Evolutionary conservation across 2,888 invertebrate species (phyloP), one percentile per base, ranked within the genome.

Genomic region (Ryuthela nishihirai): DNA sequence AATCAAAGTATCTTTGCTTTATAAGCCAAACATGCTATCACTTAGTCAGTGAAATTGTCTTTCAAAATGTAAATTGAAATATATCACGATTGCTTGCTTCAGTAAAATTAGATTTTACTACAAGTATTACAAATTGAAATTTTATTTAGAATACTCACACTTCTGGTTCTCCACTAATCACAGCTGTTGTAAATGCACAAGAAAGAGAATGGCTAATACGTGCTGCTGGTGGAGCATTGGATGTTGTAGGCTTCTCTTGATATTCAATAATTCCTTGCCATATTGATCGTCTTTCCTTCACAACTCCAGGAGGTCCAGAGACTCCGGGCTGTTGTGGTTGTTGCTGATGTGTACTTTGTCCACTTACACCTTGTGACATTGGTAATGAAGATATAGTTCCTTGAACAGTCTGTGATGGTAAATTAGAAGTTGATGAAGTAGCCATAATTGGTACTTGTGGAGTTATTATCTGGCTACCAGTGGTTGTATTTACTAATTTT

Each of bases 211-310:
- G 79, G 0, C 83, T 81, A 43, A 84, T 79, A 74, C 49, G 49
- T 43, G 60, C 32, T 24, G 53, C 20, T 17, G 35, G 38, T n/a
- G n/a, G n/a, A n/a, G n/a, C n/a, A n/a, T n/a, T n/a, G n/a, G n/a
- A n/a, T 12, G 42, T 17, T n/a, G 44, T 32, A 3, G 44, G 83
- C 74, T 93, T 94, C 73, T 94, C 94, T 71, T 89, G 86, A 91
- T 93, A 94, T 75, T 95, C 94, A 29, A 95, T 77, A 18, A 87
- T 79, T 0, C 93, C 93, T 53, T 83, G 83, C 88, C 88, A 89
- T 67, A 84, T 83, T 1, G 44, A 47, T 29, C 59, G 53, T 17
- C 59, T 29, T 26, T 59, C 59, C 47, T 59, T 59, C 46, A 49
- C 53, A 48, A 39, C 34, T 29, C 12, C 29, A 9, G 29, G 29